Evolutionary conservation across 2,113 vertebrate species (phyloP).

Genomic region (Notothenia rossii): DNA sequence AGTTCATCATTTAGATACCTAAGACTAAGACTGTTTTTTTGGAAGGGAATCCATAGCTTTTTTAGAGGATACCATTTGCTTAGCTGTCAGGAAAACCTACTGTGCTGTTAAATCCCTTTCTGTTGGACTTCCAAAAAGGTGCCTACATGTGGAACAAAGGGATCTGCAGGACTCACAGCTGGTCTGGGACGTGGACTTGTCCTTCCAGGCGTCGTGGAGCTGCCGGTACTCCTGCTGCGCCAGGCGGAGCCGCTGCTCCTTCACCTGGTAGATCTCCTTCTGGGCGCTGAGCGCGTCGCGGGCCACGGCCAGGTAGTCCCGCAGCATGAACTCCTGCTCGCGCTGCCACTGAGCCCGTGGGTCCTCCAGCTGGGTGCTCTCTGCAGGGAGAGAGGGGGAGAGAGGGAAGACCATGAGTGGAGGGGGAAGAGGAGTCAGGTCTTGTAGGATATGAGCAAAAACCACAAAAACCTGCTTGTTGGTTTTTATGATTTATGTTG

Average conservation of each 20-base stretch:
- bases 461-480: background rate
- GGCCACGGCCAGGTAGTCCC: conserved; percentile 95
- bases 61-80: no score
- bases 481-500: background rate
- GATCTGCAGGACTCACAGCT: conserved; percentile 88
- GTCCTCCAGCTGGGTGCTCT: conserved; percentile 97
- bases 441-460: background rate
- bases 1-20: no score
- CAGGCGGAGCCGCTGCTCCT: conserved; percentile 93
- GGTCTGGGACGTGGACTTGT: conserved; percentile 94
- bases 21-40: no score
- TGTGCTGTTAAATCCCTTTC: background rate
- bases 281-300: conserved; percentile 94
- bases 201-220: conserved; percentile 94
- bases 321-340: conserved; percentile 97
- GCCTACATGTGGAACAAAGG: background rate
- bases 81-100: no score
- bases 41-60: no score
- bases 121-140: background rate
- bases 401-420: background rate
- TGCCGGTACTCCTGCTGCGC: conserved; percentile 96
- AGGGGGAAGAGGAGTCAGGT: background rate
- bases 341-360: conserved; percentile 95
- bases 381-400: conserved; percentile 47
- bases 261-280: conserved; percentile 97